A percentile compares a stretch with the other conserved stretches of the same genome.
Evolutionary conservation across 2,797 vertebrate genomes (phyloP).

Genomic region (Acanthurus lineatus): DNA sequence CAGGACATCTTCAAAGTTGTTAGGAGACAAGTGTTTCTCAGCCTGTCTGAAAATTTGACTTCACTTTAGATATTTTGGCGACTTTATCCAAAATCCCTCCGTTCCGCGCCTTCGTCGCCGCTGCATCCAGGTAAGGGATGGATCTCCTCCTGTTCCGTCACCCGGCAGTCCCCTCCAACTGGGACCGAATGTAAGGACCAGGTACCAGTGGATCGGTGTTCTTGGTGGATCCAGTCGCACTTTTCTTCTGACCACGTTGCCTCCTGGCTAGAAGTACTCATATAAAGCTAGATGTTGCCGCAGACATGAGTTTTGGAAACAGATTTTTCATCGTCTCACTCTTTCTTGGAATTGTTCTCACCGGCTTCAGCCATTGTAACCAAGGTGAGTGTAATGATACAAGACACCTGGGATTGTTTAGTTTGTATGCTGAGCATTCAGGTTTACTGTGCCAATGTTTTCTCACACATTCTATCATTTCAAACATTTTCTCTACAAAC

Average conservation of each 20-base stretch:
- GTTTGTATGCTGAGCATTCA: background rate
- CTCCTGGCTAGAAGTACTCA: conserved; percentile 44
- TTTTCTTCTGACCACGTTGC: conserved; percentile 14
- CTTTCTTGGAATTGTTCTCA: conserved; percentile 76
- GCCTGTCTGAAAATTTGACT: conserved; percentile 20
- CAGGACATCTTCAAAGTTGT: conserved; percentile 62
- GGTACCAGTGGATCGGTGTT: conserved; percentile 38
- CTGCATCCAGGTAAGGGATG: conserved; percentile 61
- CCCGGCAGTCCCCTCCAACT: conserved; percentile 26
- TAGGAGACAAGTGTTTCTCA: conserved; percentile 24
- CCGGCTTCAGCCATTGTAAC: conserved; percentile 71
- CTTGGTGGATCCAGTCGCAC: conserved; percentile 38
- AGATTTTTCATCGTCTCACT: conserved; percentile 72
- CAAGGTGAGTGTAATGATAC: conserved; percentile 73
- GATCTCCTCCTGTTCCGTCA: conserved; percentile 41
- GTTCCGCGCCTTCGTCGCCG: conserved; percentile 24
- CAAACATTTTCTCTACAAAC: background rate
- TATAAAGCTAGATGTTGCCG: conserved; percentile 64
- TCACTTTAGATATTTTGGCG: conserved; percentile 30
- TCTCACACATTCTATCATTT: background rate
- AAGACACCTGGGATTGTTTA: background rate
- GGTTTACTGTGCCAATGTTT: background rate
- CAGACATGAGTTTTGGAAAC: conserved; percentile 81
- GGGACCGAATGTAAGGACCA: conserved; percentile 67
- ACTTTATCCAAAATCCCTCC: conserved; percentile 35